A percentile compares a stretch with the other conserved stretches of the same genome.
Evolutionary conservation across 1,140 invertebrate species (phyloP).

Genomic region (Leptoteleia sp.): DNA sequence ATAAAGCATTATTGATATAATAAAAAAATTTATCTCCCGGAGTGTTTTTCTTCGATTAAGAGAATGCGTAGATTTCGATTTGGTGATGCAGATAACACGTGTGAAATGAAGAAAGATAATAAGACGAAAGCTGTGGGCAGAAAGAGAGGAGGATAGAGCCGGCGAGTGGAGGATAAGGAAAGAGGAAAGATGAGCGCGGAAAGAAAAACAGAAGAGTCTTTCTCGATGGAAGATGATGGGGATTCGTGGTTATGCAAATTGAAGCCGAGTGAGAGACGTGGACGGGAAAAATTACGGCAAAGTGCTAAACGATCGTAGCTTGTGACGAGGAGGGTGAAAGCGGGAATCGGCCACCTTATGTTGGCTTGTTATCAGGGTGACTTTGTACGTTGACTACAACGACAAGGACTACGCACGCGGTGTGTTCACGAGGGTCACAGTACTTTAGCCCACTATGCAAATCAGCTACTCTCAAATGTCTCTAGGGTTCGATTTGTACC

Average conservation of each 20-base stretch:
- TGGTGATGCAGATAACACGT: constrained; percentile 52
- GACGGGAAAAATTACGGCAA: constrained; percentile 72
- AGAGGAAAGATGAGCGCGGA: constrained; percentile 17
- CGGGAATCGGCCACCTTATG: constrained; percentile 69
- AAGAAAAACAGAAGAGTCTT: constrained; percentile 57
- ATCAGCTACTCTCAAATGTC: constrained; percentile 77
- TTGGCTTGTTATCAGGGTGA: constrained; percentile 70
- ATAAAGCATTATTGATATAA: constrained; percentile 51
- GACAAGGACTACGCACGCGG: constrained; percentile 61
- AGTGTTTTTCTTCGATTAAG: constrained; percentile 71
- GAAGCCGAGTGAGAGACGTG: constrained; percentile 61
- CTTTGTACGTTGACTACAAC: constrained; percentile 59
- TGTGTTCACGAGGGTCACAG: constrained; percentile 73
- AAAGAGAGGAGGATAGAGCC: not conserved
- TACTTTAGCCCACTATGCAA: constrained; percentile 78
- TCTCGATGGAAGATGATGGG: constrained; percentile 59
- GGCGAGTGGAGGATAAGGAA: constrained; percentile 22
- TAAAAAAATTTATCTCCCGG: constrained; percentile 59
- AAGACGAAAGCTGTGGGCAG: constrained; percentile 16
- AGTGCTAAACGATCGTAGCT: constrained; percentile 72
- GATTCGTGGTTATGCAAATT: constrained; percentile 68
- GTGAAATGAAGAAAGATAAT: constrained; percentile 60
- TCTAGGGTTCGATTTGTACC: constrained; percentile 76
- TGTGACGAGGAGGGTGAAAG: constrained; percentile 62
- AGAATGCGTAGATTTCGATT: constrained; percentile 61